phyloP scores from a whole-genome alignment of 2,113 vertebrate genomes.

The Erpornis zantholeuca region DNA sequence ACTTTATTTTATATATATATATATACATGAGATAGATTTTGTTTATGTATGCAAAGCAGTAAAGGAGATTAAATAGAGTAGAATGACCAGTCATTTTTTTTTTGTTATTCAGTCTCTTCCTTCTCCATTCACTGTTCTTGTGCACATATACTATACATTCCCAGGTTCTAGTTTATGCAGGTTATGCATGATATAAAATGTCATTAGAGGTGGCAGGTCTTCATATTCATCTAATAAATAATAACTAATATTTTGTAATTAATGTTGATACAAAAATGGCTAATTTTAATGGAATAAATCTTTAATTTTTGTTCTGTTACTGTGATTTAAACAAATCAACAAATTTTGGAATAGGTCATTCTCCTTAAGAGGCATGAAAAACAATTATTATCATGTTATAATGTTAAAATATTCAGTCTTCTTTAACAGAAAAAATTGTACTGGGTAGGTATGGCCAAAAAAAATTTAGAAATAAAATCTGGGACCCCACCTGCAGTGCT shows the following conservation, averaged over 20 bases:
- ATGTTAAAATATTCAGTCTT: slow-evolving; percentile 67
- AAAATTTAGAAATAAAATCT: not conserved
- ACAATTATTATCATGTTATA: slow-evolving; percentile 55
- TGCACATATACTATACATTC: not conserved
- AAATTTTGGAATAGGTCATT: slow-evolving; percentile 53
- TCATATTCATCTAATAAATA: not conserved
- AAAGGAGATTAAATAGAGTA: slow-evolving; percentile 8
- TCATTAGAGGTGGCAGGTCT: slow-evolving; percentile 10
- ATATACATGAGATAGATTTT: not conserved
- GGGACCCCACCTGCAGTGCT: not conserved
- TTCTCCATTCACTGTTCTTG: not conserved
- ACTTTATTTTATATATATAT: not conserved
- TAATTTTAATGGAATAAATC: slow-evolving; percentile 54
- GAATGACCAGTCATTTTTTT: not conserved
- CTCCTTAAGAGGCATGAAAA: slow-evolving; percentile 72
- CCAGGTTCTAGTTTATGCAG: not conserved
- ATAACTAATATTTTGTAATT: slow-evolving; percentile 41
- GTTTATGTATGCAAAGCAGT: not conserved
- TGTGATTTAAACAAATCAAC: slow-evolving; percentile 59
- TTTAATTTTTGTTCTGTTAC: slow-evolving; percentile 55
- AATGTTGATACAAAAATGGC: slow-evolving; percentile 26
- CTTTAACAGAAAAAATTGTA: slow-evolving; percentile 67
- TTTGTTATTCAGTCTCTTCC: not conserved
- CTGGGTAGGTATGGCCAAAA: slow-evolving; percentile 72
- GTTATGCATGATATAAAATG: not conserved